These are phyloP conservation scores for Misgurnus anguillicaudatus DNA, from an alignment of 2,113 vertebrate genomes.

Conservation along the genomic window DNA sequence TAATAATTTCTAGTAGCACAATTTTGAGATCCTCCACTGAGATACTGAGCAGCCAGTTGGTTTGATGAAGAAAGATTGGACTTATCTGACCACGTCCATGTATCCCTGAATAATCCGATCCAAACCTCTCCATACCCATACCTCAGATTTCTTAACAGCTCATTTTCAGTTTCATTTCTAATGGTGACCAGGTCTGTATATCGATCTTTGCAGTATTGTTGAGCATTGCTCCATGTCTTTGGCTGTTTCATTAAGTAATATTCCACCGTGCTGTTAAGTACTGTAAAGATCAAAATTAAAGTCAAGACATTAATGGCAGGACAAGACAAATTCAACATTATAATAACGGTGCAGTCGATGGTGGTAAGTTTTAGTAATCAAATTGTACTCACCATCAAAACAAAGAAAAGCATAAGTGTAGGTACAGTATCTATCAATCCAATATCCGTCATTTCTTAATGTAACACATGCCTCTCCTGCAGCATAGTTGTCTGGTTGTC, in stretches of 20 bases:
- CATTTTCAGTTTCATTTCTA: not conserved
- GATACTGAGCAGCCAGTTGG: not conserved
- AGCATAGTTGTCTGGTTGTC: not conserved
- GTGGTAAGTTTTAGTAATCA: too few relatives aligned
- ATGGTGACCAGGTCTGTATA: constrained; percentile 20
- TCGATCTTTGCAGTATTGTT: constrained; percentile 16
- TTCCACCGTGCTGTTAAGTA: not conserved
- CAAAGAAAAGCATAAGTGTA: not conserved
- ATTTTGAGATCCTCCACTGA: not conserved
- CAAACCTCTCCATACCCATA: not conserved
- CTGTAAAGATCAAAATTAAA: not conserved
- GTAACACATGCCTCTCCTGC: not conserved
- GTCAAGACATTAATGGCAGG: not conserved
- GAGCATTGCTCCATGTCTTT: not conserved
- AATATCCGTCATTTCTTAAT: not conserved
- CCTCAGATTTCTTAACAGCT: not conserved
- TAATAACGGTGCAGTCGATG: too few relatives aligned
- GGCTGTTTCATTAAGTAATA: rapidly evolving
- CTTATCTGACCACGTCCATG: constrained; percentile 38
- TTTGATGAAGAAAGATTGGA: not conserved
- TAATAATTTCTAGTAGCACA: not conserved
- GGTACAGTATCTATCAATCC: not conserved
- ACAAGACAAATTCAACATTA: too few relatives aligned
- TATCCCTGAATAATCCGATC: constrained; percentile 33
- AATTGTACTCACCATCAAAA: not conserved